Base-by-base conservation (phyloP, 2,888 invertebrate species). In the Pandemis heparana region DNA sequence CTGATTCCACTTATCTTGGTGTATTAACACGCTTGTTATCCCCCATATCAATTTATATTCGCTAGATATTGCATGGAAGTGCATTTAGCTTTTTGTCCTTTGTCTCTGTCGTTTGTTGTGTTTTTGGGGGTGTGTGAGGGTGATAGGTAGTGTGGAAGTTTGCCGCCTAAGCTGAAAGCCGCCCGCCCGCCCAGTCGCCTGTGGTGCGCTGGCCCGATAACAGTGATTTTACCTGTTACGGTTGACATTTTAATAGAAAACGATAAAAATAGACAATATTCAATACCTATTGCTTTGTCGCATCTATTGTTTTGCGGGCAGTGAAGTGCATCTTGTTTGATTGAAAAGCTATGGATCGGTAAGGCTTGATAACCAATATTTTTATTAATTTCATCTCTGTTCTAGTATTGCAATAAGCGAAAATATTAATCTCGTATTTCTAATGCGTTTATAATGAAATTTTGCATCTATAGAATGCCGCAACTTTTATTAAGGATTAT, bases 161-260 rank as follows among this genome's bases (percentile, higher is more conserved):
- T 87, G 79, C 83, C 89, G 86, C 89, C 89, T 82, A 85, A 86
- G 84, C 84, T 82, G 75, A 78, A 78, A 83, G 83, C 80, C 87
- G 86, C 90, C 92, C 92, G 92, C 94, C 94, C 93, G 92, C 93
- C 94, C 93, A 94, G 93, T 94, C 83, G 85, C 85, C 81, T 82
- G 78, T 81, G 83, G 89, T 77, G 79, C 81, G 84, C 86, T 86
- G 90, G 86, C 86, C 88, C 84, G 89, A 77, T 77, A 82, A 83
- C 87, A 88, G 86, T 76, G 80, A 70, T 74, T 74, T 65, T 64
- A 70, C 74, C 60, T 65, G 69, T 64, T 65, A 74, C 73, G 70
- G 76, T 81, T 74, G 79, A 64, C 71, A 76, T 69, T 78, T 61
- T 76, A 69, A 65, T 71, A 71, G 18, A 77, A 68, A 59, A 56